Conservation (phyloP, 2,888 invertebrate genomes). For the Meteorus cinctellus region DNA sequence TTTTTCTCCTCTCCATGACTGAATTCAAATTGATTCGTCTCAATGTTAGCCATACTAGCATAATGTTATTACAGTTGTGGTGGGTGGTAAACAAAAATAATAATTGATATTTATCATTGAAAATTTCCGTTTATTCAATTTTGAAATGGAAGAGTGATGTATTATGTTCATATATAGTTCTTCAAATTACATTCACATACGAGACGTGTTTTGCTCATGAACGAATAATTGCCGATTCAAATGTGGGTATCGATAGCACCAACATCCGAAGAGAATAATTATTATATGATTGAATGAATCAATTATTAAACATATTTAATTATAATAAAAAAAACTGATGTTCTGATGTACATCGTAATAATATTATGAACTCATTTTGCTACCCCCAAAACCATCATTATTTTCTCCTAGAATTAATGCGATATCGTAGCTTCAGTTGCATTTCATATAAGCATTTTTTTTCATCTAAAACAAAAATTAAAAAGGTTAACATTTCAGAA, state of each 20-base stretch:
- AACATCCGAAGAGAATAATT: too few species aligned
- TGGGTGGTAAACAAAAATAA: conserved; percentile 73
- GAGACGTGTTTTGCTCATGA: too few species aligned
- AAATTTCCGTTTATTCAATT: conserved; percentile 66
- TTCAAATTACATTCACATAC: too few species aligned
- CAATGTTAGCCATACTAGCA: conserved; percentile 49
- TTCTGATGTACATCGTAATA: too few species aligned
- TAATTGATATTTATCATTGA: conserved; percentile 73
- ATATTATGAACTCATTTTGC: too few species aligned
- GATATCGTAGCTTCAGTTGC: background rate
- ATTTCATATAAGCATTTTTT: conserved; percentile 20
- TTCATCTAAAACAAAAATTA: conserved; percentile 60
- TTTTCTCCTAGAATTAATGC: conserved; percentile 4
- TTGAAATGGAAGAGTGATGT: conserved; percentile 58
- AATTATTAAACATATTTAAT: too few species aligned
- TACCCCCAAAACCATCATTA: background rate
- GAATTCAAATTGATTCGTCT: background rate
- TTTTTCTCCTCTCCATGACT: background rate
- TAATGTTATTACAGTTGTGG: conserved; percentile 71
- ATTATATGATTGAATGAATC: too few species aligned
- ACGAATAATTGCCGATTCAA: too few species aligned
- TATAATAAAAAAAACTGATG: too few species aligned
- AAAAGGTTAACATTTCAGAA: conserved; percentile 70
- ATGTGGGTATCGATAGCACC: too few species aligned
- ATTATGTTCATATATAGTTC: conserved; percentile 51